Conservation (phyloP, 2,888 invertebrate species). For the Apomyelois bistriatella region DNA sequence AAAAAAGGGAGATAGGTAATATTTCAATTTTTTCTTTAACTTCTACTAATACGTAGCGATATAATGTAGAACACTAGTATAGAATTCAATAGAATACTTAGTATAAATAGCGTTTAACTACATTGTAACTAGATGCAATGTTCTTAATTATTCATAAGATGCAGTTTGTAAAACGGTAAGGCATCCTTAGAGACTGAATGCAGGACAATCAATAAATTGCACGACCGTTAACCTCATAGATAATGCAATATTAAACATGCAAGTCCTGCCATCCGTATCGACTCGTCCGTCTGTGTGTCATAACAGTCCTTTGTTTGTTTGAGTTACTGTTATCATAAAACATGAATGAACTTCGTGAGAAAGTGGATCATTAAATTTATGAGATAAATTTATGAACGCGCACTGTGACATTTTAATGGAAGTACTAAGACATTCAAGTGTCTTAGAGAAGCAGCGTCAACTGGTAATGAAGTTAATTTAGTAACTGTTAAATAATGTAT, state of each 20-base stretch:
- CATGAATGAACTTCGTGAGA: constrained; percentile 7
- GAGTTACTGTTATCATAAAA: constrained; percentile 1
- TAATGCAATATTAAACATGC: constrained; percentile 8
- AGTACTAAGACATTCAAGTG: too few species aligned
- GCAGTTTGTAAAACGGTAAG: constrained; percentile 1
- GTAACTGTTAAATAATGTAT: too few species aligned
- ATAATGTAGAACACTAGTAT: too few species aligned
- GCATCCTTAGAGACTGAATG: not conserved
- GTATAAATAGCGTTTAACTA: not conserved
- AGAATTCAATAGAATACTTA: too few species aligned
- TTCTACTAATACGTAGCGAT: too few species aligned
- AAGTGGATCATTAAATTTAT: not conserved
- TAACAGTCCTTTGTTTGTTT: constrained; percentile 9
- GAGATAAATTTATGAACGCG: constrained; percentile 1
- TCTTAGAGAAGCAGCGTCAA: too few species aligned
- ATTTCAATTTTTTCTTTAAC: too few species aligned
- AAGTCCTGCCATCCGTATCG: not conserved
- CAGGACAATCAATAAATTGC: constrained; percentile 10
- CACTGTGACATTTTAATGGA: constrained; percentile 5
- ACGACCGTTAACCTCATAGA: constrained; percentile 15
- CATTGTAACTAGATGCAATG: not conserved
- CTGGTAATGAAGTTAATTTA: too few species aligned
- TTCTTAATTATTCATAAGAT: constrained; percentile 1
- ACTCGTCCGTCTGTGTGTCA: constrained; percentile 4
- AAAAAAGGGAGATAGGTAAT: too few species aligned